These are phyloP conservation scores for Petrocephalus schoutedeni DNA, from an alignment of 2,797 vertebrate species.

Conservation along the genomic window DNA sequence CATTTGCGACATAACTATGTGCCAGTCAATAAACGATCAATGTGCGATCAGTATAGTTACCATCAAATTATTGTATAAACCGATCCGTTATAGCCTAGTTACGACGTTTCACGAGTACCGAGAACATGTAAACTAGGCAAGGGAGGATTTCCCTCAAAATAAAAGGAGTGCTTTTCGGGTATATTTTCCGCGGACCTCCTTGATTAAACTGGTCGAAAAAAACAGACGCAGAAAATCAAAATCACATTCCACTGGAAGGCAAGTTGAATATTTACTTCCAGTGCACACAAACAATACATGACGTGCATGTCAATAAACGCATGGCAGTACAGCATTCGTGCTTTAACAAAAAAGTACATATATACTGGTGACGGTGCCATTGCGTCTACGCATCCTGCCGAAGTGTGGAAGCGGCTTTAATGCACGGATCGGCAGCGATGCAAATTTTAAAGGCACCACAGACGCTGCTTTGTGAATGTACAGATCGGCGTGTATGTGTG, in stretches of 20 bases:
- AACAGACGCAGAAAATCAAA: background rate
- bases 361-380: background rate
- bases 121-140: background rate
- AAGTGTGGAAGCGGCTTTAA: background rate
- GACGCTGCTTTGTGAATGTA: slow-evolving; percentile 3
- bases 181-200: background rate
- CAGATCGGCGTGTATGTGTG: slow-evolving; percentile 2
- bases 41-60: background rate
- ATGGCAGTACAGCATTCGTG: background rate
- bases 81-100: background rate
- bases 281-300: background rate
- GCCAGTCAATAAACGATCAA: background rate
- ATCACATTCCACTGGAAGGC: background rate
- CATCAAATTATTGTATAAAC: background rate
- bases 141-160: background rate
- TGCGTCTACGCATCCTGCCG: background rate
- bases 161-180: background rate
- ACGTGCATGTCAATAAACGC: background rate
- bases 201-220: background rate
- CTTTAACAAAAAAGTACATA: no score
- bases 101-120: background rate
- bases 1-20: background rate
- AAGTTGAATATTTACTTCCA: background rate
- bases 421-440: background rate
- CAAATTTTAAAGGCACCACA: background rate